Percentiles rank a stretch among this genome's conserved stretches.
Conservation (phyloP, 2,113 vertebrate genomes). For the Amphiprion ocellaris region DNA sequence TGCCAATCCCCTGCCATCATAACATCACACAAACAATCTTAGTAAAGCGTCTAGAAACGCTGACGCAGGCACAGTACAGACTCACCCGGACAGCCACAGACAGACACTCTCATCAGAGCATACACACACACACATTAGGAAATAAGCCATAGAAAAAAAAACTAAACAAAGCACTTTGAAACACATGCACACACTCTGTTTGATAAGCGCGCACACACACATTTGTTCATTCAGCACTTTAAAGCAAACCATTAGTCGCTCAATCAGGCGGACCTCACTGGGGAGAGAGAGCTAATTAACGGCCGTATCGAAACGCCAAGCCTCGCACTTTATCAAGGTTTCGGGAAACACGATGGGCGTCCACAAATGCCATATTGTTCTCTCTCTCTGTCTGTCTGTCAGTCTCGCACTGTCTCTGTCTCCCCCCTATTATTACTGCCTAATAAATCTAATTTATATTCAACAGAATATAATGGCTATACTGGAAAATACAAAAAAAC, state of each 20-base stretch:
- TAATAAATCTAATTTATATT: slow-evolving; percentile 20
- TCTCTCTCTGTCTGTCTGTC: slow-evolving; percentile 35
- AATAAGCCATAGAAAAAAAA: slow-evolving; percentile 54
- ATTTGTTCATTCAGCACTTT: slow-evolving; percentile 76
- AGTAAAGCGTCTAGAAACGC: slow-evolving; percentile 50
- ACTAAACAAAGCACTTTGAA: slow-evolving; percentile 56
- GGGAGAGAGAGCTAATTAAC: slow-evolving; percentile 81
- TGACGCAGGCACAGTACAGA: slow-evolving; percentile 48
- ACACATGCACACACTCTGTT: slow-evolving; percentile 26
- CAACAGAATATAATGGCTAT: slow-evolving; percentile 5
- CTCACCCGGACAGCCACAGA: slow-evolving; percentile 31
- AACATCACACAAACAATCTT: slow-evolving; percentile 46
- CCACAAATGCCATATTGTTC: slow-evolving; percentile 61
- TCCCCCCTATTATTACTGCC: neutral
- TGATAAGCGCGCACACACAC: slow-evolving; percentile 48
- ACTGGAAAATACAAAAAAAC: neutral
- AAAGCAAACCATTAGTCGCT: slow-evolving; percentile 81
- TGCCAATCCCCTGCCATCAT: slow-evolving; percentile 28
- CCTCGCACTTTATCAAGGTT: slow-evolving; percentile 77
- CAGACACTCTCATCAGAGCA: slow-evolving; percentile 37
- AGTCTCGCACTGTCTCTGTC: slow-evolving; percentile 6
- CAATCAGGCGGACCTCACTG: slow-evolving; percentile 77
- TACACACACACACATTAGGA: slow-evolving; percentile 46
- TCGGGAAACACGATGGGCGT: slow-evolving; percentile 60
- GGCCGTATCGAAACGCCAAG: slow-evolving; percentile 68